These are phyloP conservation scores for Serrognathus titanus DNA, from an alignment of 2,888 invertebrate species.

Conservation along the genomic window DNA sequence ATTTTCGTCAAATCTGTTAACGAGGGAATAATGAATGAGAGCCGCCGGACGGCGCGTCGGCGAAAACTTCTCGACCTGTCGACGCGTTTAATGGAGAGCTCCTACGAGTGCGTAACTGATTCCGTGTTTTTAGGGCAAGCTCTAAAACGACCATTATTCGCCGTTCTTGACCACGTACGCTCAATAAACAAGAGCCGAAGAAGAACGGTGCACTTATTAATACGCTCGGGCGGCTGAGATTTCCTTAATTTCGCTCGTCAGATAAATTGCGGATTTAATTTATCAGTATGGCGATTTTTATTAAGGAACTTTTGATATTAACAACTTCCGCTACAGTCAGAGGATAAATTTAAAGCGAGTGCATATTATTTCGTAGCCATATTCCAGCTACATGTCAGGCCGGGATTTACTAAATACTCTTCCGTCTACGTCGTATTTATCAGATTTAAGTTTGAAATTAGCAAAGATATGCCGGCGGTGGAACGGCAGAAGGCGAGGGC, in stretches of 20 bases:
- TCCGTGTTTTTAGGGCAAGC: constrained; percentile 15
- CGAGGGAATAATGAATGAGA: too few relatives aligned
- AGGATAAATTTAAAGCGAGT: constrained; percentile 31
- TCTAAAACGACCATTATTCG: constrained; percentile 39
- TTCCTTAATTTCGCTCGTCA: constrained; percentile 1
- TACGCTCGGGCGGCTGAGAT: neutral
- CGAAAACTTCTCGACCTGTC: too few relatives aligned
- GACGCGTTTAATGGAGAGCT: too few relatives aligned
- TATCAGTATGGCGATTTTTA: constrained; percentile 32
- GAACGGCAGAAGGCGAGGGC: constrained; percentile 5
- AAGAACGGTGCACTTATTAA: constrained; percentile 5
- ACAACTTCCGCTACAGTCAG: constrained; percentile 33
- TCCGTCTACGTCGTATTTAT: constrained; percentile 32
- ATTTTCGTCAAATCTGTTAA: too few relatives aligned
- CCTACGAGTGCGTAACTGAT: too few relatives aligned
- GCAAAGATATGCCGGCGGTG: constrained; percentile 27
- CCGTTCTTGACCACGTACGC: constrained; percentile 24
- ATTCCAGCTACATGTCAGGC: constrained; percentile 30
- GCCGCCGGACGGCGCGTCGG: too few relatives aligned
- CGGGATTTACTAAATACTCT: constrained; percentile 32
- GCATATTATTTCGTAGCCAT: constrained; percentile 28
- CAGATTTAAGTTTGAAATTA: constrained; percentile 36
- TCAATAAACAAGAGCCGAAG: constrained; percentile 22
- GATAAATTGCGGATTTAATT: constrained; percentile 23
- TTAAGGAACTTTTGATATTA: constrained; percentile 43